Evolutionary conservation across 1,140 invertebrate species (phyloP).

Genomic region (Ectropis grisescens): DNA sequence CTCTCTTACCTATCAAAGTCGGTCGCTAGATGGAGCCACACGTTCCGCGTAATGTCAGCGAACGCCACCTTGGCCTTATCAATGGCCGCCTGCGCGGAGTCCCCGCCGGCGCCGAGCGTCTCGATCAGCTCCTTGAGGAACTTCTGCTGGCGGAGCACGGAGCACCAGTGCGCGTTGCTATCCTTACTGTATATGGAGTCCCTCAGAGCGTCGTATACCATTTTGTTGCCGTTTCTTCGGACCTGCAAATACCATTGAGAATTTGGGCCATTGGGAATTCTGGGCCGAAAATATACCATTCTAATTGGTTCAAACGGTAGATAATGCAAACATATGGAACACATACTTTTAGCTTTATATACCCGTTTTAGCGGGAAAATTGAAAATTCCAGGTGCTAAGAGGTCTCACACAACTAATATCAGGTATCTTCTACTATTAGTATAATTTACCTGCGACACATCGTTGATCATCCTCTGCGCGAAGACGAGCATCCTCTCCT

Average conservation of each 20-base stretch:
- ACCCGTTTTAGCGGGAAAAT: no score
- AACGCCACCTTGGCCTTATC: conserved; percentile 75
- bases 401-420: no score
- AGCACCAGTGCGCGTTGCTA: conserved; percentile 79
- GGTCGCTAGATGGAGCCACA: conserved; percentile 80
- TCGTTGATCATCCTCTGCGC: conserved; percentile 84
- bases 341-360: no score
- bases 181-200: conserved; percentile 70
- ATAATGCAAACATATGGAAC: no score
- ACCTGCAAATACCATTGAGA: conserved; percentile 38
- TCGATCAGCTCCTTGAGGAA: conserved; percentile 80
- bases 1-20: conserved; percentile 79
- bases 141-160: conserved; percentile 81
- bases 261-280: no score
- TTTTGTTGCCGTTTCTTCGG: conserved; percentile 49
- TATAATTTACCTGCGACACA: conserved; percentile 75
- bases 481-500: conserved; percentile 82
- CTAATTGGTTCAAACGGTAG: no score
- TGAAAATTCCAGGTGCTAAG: no score
- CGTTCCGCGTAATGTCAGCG: conserved; percentile 70
- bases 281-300: no score
- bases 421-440: no score
- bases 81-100: conserved; percentile 71
- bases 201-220: conserved; percentile 44
- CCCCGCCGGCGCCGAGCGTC: conserved; percentile 67